Base-by-base conservation (phyloP, 2,888 invertebrate genomes). In the Boloria euphrosyne region DNA sequence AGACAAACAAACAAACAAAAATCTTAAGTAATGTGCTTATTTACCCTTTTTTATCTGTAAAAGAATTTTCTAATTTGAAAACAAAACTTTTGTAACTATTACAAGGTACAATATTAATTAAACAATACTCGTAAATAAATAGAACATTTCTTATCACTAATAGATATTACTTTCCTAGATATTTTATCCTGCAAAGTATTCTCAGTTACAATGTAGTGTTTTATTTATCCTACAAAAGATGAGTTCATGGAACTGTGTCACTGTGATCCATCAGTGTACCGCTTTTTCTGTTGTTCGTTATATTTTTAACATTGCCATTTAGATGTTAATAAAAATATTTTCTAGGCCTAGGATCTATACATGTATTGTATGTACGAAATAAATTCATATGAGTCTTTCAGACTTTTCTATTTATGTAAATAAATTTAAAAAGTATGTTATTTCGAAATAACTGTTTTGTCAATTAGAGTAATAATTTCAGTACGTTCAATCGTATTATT, bases 161-260 rank as follows among this genome's bases (percentile, higher is more conserved):
- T 38, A 10, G 10, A 7, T 38, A 38, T 2, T 10, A 38, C 31
- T 38, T 38, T 38, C 31, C 31, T 38, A 38, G 31, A 38, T 38
- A 38, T 38, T 38, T 38, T 38, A 38, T 38, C 31, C 31, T 38
- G 31, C 10, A 38, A 38, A 38, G 31, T 38, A 38, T 38, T 38
- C 31, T 10, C 31, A 10, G 31, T 38, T 10, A 38, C 57, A 46
- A 46, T 57, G 46, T 57, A 14, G 44, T 44, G 44, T 57, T 57
- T 46, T 47, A 46, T 57, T 57, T 57, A 57, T 47, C 27, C 46
- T 22, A 57, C 57, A 57, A 57, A 57, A 57, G 57, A 22, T 57
- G 22, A 27, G 22, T 57, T 57, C 46, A 57, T 46, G 57, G 57
- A 57, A 57, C 57, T 22, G 22, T 57, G 57, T 46, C 46, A 57